These are phyloP conservation scores for Euleptes europaea DNA, from an alignment of 2,113 vertebrate species.

Conservation along the genomic window DNA sequence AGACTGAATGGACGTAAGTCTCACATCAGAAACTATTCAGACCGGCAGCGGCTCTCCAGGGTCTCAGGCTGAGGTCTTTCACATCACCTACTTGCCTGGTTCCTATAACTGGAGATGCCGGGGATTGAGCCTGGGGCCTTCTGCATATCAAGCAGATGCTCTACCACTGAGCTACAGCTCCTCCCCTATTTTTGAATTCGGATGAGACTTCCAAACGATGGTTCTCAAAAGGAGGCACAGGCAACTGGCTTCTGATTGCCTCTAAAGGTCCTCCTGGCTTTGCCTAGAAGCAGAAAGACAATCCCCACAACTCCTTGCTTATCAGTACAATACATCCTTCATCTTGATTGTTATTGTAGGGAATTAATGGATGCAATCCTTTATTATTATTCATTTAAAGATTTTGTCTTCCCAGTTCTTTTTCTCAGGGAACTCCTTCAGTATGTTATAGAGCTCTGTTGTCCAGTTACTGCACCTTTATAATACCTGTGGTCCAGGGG, in stretches of 20 bases:
- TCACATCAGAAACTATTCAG: no score
- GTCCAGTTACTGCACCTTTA: not conserved
- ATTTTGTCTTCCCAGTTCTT: not conserved
- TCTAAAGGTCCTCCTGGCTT: not conserved
- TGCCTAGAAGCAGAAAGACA: not conserved
- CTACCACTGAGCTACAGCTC: no score
- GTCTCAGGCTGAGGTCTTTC: no score
- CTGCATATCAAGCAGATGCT: no score
- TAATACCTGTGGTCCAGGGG: not conserved
- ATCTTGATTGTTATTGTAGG: not conserved
- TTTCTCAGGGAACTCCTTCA: not conserved
- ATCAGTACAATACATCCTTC: not conserved
- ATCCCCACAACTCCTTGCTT: no score
- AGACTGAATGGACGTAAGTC: no score
- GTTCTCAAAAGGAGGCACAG: not conserved
- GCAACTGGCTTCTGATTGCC: not conserved
- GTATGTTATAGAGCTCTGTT: not conserved
- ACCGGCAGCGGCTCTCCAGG: no score
- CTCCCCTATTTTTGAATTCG: not conserved
- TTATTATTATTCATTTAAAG: not conserved
- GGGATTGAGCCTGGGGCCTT: no score
- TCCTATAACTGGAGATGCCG: no score
- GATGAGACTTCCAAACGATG: not conserved
- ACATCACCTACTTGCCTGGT: no score
- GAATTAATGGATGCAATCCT: not conserved